Evolutionary conservation across 2,888 invertebrate species (phyloP).

Genomic region (Xestia ashworthii): DNA sequence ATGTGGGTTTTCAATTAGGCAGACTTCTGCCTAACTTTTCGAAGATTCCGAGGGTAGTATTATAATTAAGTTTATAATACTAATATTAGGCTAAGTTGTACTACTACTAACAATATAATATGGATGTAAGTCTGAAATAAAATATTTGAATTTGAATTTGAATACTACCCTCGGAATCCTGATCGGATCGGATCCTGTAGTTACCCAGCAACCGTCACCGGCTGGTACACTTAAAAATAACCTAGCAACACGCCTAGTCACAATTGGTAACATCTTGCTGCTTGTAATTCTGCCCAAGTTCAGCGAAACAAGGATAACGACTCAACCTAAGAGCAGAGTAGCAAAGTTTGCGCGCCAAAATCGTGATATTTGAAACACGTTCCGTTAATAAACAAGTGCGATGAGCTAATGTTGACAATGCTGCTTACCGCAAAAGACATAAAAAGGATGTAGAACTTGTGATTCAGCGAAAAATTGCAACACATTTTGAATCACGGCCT

Average conservation of each 20-base stretch:
- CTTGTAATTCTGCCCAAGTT: slow-evolving; percentile 47
- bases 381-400: slow-evolving; percentile 6
- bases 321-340: slow-evolving; percentile 14
- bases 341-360: slow-evolving; percentile 38
- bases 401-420: slow-evolving; percentile 46
- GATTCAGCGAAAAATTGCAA: slow-evolving; percentile 40
- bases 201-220: background rate
- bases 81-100: too few species aligned
- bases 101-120: too few species aligned
- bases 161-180: too few species aligned
- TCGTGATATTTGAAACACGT: slow-evolving; percentile 36
- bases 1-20: background rate
- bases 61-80: too few species aligned
- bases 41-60: too few species aligned
- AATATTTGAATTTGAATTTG: too few species aligned
- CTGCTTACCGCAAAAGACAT: slow-evolving; percentile 39
- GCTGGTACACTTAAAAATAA: background rate
- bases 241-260: slow-evolving; percentile 4
- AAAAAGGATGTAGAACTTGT: slow-evolving; percentile 30
- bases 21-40: too few species aligned
- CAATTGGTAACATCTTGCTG: slow-evolving; percentile 8
- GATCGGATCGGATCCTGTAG: too few species aligned
- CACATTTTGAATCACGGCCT: slow-evolving; percentile 32
- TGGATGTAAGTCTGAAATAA: too few species aligned
- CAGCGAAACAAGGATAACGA: slow-evolving; percentile 47